Conservation (phyloP, 2,113 vertebrate genomes). For the Cyprinus carpio region DNA sequence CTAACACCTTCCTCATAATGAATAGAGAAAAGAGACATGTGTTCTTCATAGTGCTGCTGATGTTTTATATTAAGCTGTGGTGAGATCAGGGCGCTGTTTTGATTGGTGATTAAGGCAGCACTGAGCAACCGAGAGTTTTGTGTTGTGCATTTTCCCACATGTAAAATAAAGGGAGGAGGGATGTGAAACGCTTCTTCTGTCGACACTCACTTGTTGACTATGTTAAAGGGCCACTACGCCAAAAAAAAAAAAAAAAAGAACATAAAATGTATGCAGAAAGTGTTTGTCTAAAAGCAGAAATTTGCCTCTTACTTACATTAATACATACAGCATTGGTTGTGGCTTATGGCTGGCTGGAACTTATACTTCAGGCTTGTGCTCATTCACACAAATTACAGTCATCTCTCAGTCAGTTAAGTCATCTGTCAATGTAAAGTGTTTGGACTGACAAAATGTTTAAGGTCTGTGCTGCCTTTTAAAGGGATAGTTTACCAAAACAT, state of each 20-base stretch:
- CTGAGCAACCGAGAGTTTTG: slow-evolving; percentile 25
- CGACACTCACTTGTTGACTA: neutral
- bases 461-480: slow-evolving; percentile 44
- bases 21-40: slow-evolving; percentile 55
- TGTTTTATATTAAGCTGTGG: slow-evolving; percentile 50
- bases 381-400: neutral
- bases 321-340: neutral
- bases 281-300: neutral
- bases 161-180: slow-evolving; percentile 19
- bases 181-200: neutral
- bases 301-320: neutral
- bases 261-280: neutral
- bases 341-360: neutral
- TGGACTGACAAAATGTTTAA: slow-evolving; percentile 17
- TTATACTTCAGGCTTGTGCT: neutral
- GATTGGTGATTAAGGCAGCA: slow-evolving; percentile 43
- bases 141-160: slow-evolving; percentile 39
- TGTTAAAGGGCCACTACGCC: neutral
- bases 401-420: slow-evolving; percentile 10
- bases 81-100: slow-evolving; percentile 28
- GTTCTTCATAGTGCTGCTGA: slow-evolving; percentile 54
- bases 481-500: neutral
- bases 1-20: slow-evolving; percentile 69
- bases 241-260: neutral
- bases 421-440: slow-evolving; percentile 4